Base-by-base conservation (phyloP, 2,113 vertebrate species). In the Rhynchopsitta pachyrhyncha region DNA sequence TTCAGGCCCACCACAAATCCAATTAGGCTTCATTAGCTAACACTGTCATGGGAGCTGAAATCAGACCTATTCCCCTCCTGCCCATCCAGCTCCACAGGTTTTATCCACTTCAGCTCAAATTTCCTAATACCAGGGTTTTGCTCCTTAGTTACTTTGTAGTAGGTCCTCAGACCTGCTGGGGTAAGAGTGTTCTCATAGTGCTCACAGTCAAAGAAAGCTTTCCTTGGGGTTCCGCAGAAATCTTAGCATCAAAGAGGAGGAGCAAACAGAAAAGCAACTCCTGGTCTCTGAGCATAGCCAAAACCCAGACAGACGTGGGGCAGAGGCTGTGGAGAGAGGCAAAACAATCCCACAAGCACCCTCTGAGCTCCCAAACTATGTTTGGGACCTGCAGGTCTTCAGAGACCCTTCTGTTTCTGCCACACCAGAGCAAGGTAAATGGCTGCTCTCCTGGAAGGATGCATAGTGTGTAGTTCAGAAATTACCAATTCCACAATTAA, bases 161-260 rank as follows among this genome's bases (percentile, higher is more conserved):
- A 44, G 42, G 27, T 62, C 27, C 64, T 90, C 41, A 88, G 39
- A 52, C 24, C 23, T 86, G 27, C 50, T 84, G 24, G 14, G 47
- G 7, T 46, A 37, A 37, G 16, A 33, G 24, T 59, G 28, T 9
- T 44, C 31, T 88, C 0, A 0, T 0, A 28, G 37, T 3, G 4
- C 31, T 15, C 60, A 52, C 22, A 59, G 37, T 11, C 53, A 80
- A 41, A 41, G 11, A 7, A 3, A 7, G 47, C 42, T 71, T 75
- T 62, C 57, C 23, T 83, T 33, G 12, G 2, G 9, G 24, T 76
- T 82, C 62, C 28, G 13, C 66, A 78, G 35, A 84, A 84, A 52
- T 50, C 62, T 68, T 57, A 57, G 19, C 29, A 75, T 31, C 66
- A 35, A 82, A 57, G 23, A 71, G 25, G 5, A 57, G 9, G 6